These are phyloP conservation scores for Actinia equina DNA, from an alignment of 64 coral and sea anemone genomes.

Conservation along the genomic window DNA sequence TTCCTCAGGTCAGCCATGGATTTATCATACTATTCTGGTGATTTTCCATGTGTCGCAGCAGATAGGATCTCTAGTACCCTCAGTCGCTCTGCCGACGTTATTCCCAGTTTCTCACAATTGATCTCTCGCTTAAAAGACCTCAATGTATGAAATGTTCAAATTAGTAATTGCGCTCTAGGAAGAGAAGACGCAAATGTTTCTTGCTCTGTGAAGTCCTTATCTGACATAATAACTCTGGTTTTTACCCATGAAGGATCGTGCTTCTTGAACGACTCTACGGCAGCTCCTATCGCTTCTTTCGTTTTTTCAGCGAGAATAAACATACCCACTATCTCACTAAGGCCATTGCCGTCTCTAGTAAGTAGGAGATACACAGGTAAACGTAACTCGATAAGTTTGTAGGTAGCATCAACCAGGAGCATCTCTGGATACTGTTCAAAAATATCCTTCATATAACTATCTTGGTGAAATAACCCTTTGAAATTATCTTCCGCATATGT, in stretches of 20 bases:
- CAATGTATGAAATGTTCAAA: constrained; percentile 47
- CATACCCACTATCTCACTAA: constrained; percentile 74
- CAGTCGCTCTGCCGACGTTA: constrained; percentile 36
- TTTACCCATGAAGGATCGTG: constrained; percentile 34
- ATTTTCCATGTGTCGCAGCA: constrained; percentile 10
- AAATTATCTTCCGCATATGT: constrained; percentile 62
- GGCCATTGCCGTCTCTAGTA: constrained; percentile 61
- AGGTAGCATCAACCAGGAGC: constrained; percentile 68
- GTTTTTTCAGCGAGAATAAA: constrained; percentile 76
- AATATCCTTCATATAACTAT: constrained; percentile 50
- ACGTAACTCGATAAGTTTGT: constrained; percentile 64
- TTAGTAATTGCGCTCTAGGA: neutral
- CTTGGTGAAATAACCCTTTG: constrained; percentile 54
- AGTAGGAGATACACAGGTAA: constrained; percentile 60
- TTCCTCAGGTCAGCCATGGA: constrained; percentile 20
- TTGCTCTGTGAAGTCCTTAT: constrained; percentile 47
- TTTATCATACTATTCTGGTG: constrained; percentile 16
- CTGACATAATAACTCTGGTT: constrained; percentile 47
- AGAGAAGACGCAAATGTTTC: constrained; percentile 32
- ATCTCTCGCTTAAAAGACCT: constrained; percentile 55
- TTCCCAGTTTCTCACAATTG: constrained; percentile 50
- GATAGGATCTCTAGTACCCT: constrained; percentile 42
- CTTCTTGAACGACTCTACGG: constrained; percentile 46
- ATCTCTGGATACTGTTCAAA: constrained; percentile 53
- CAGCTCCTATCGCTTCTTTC: constrained; percentile 50